Percentiles rank a stretch among this genome's conserved stretches.
Conservation (phyloP, 2,113 vertebrate species). For the Pogonocichla stellata region DNA sequence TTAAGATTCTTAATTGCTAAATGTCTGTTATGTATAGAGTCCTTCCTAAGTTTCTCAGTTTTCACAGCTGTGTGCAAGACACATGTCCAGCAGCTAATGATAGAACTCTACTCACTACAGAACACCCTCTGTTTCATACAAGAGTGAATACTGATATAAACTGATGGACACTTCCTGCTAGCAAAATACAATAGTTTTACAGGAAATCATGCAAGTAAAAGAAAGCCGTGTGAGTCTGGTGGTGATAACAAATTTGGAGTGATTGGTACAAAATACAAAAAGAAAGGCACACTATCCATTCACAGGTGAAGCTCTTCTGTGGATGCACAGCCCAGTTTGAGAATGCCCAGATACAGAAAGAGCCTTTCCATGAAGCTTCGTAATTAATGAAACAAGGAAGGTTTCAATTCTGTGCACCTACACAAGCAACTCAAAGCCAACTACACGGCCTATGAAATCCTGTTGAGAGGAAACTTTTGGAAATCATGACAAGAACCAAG, state of each 20-base stretch:
- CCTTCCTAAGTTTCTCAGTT: background rate
- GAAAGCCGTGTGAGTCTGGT: background rate
- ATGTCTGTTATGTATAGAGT: background rate
- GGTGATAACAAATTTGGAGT: background rate
- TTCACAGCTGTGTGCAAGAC: background rate
- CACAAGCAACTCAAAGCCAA: background rate
- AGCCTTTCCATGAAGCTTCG: background rate
- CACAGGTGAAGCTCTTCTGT: background rate
- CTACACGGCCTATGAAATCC: background rate
- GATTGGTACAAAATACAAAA: background rate
- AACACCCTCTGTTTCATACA: background rate
- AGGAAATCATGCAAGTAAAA: background rate
- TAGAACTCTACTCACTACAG: background rate
- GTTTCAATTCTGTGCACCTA: background rate
- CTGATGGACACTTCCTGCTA: background rate
- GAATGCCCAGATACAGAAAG: background rate
- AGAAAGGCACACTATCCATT: background rate
- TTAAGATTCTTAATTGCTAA: constrained; percentile 22
- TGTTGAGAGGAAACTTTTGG: background rate
- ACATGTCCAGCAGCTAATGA: background rate
- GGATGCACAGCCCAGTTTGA: background rate
- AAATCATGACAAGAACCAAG: background rate
- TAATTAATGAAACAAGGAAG: background rate
- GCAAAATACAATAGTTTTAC: background rate
- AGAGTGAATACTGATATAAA: background rate